These are phyloP conservation scores for Lepidostoma basale DNA, from an alignment of 1,140 invertebrate genomes.

Conservation along the genomic window DNA sequence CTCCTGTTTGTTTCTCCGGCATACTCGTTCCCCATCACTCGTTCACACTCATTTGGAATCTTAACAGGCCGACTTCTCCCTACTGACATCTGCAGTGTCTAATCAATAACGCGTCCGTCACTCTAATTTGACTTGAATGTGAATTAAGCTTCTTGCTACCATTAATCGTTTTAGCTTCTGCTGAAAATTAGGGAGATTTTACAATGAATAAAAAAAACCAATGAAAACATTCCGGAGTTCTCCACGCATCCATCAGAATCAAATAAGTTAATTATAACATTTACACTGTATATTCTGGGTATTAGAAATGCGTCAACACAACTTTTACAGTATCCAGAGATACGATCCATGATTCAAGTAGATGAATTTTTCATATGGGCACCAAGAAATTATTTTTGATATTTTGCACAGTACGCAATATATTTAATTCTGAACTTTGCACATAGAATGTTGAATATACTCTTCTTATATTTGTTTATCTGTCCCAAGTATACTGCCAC, in stretches of 20 bases:
- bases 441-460: too few relatives aligned
- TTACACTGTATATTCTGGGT: constrained; percentile 3
- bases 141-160: background rate
- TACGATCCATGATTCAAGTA: background rate
- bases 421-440: too few relatives aligned
- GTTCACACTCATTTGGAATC: background rate
- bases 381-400: too few relatives aligned
- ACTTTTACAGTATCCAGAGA: background rate
- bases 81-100: background rate
- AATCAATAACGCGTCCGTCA: background rate
- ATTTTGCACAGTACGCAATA: too few relatives aligned
- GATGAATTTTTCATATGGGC: too few relatives aligned
- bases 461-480: too few relatives aligned
- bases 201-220: constrained; percentile 26
- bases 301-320: background rate
- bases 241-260: constrained; percentile 51
- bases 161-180: background rate
- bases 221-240: constrained; percentile 60
- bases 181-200: constrained; percentile 3
- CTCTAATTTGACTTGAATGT: background rate
- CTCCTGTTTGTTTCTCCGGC: constrained; percentile 61
- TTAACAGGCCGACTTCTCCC: too few relatives aligned
- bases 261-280: constrained; percentile 8
- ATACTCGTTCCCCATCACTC: constrained; percentile 13
- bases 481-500: too few relatives aligned